Evolutionary conservation across 2,113 vertebrate genomes (phyloP), one percentile per base, ranked within the genome.

Genomic region (Erythrocercus mccallii): DNA sequence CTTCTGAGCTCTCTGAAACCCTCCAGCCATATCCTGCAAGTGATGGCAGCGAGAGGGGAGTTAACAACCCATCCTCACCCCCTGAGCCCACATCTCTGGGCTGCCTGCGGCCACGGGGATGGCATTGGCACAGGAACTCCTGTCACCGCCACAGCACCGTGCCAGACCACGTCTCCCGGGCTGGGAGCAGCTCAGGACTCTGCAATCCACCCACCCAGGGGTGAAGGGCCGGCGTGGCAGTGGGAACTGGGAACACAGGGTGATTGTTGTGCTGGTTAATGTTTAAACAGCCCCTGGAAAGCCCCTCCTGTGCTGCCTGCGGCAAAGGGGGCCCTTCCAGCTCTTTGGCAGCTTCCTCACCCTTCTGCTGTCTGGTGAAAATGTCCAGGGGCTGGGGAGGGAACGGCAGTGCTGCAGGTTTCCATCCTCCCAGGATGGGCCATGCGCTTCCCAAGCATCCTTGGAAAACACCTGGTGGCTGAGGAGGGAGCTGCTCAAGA

Each of bases 191-290:
- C 78, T 85, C 30, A 14, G 83, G 61, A 13, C 48, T 16, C 53
- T 38, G n/a, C 47, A 54, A 25, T 24, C 17, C 48, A 10, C 61
- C 31, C 11, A 0, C 2, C 3, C 42, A 6, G 74, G 68, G 87
- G 86, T 54, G 82, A 37, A 86, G 47, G 61, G 48, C 33, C 21
- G 13, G 48, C 0, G 0, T 51, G 40, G 54, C 25, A 15, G 40
- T 16, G 40, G 71, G 72, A 13, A 19, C 27, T 0, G 4, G 62
- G 37, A 82, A 74, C 91, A 81, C 71, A 28, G 64, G 61, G 40
- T 18, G 7, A 40, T 70, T 94, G 86, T 92, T 42, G 37, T 6
- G 38, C 69, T 87, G 80, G 95, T 95, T 96, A 93, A 97, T 92
- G 76, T 73, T 96, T 93, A 84, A 90, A 64, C 6, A 80, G 84